These are phyloP conservation scores for Sebastes schlegelii DNA, from an alignment of 2,113 vertebrate genomes.

Conservation along the genomic window DNA sequence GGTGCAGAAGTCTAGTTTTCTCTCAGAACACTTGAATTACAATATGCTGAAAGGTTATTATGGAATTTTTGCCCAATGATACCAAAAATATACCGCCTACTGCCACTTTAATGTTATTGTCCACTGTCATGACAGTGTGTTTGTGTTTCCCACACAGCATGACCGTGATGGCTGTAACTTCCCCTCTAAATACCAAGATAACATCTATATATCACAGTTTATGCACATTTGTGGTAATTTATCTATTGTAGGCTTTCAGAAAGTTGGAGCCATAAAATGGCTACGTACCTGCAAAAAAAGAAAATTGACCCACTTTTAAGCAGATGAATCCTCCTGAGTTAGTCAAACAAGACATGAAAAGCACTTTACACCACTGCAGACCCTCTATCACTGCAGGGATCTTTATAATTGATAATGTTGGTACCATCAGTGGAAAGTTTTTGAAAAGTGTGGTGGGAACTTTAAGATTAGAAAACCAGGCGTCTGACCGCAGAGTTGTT, in stretches of 20 bases:
- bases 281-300: not conserved
- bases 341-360: not conserved
- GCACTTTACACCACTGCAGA: not conserved
- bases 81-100: too few species aligned
- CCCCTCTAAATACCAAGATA: conserved; percentile 4
- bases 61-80: too few species aligned
- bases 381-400: not conserved
- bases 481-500: not conserved
- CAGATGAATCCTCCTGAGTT: not conserved
- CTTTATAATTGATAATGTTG: not conserved
- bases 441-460: not conserved
- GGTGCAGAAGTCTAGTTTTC: too few species aligned
- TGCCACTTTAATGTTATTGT: not conserved
- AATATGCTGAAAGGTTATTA: too few species aligned
- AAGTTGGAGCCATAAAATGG: not conserved
- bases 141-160: not conserved
- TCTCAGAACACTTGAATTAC: too few species aligned
- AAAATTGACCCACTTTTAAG: not conserved
- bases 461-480: not conserved
- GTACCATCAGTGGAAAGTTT: not conserved
- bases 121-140: not conserved
- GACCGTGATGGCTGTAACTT: conserved; percentile 5
- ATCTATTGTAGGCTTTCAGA: not conserved
- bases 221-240: not conserved
- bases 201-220: not conserved